These are phyloP conservation scores for Athetis lepigone DNA, from an alignment of 2,888 invertebrate species.

Conservation along the genomic window DNA sequence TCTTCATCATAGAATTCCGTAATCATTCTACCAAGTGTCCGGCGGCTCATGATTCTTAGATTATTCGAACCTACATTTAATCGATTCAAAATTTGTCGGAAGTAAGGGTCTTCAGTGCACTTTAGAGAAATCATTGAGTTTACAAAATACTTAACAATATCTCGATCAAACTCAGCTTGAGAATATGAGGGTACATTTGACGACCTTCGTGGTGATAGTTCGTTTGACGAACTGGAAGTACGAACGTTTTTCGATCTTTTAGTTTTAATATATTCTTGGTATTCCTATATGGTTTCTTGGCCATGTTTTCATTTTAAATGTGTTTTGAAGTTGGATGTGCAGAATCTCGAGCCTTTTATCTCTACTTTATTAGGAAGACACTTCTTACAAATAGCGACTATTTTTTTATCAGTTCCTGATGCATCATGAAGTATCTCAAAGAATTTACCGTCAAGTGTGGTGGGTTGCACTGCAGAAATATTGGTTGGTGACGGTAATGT, in stretches of 20 bases:
- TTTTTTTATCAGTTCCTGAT: conserved; percentile 20
- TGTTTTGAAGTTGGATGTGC: conserved; percentile 34
- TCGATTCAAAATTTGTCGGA: conserved; percentile 23
- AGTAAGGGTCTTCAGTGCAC: conserved; percentile 33
- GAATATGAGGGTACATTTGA: conserved; percentile 26
- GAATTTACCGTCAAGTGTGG: conserved; percentile 38
- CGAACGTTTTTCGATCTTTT: conserved; percentile 31
- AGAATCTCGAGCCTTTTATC: conserved; percentile 34
- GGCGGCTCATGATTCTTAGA: conserved; percentile 28
- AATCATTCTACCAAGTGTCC: too few relatives aligned
- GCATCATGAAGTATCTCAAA: conserved; percentile 26
- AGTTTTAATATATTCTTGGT: conserved; percentile 28
- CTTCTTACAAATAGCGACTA: conserved; percentile 37
- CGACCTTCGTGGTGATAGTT: conserved; percentile 18
- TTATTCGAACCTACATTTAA: conserved; percentile 25
- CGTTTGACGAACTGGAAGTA: conserved; percentile 21
- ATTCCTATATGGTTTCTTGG: conserved; percentile 20
- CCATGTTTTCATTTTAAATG: conserved; percentile 44
- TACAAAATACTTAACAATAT: conserved; percentile 37
- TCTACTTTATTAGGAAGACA: conserved; percentile 36
- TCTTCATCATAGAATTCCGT: conserved; percentile 21
- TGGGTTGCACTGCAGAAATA: conserved; percentile 27
- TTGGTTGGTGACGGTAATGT: conserved; percentile 26
- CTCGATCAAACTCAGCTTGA: conserved; percentile 34
- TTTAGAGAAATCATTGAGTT: conserved; percentile 38